Base-by-base conservation (phyloP, 2,797 vertebrate genomes). In the Xiphophorus birchmanni region DNA sequence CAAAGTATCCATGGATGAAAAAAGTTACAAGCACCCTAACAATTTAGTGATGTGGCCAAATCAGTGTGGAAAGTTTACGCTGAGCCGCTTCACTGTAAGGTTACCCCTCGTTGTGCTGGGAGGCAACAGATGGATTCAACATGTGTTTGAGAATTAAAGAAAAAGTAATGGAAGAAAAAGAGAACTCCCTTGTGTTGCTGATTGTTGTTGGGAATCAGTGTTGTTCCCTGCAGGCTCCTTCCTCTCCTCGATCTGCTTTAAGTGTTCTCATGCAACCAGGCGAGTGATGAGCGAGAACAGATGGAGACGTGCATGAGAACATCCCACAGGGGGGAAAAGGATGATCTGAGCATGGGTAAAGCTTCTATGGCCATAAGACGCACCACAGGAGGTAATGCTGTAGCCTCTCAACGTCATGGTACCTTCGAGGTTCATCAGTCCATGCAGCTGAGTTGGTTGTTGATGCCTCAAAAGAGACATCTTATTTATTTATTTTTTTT, bases 241-340 rank as follows among this genome's bases (percentile, higher is more conserved):
- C 89, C 72, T 32, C 72, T 50, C 52, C 18, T 69, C 76, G 21
- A 37, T 45, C 71, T 17, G 67, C 73, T 76, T 26, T 44, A 35
- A 67, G 60, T 67, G 77, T 40, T 73, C 82, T 82, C 74, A 40
- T 75, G 82, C 76, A 83, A 79, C 78, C 79, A 56, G 67, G 78
- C 47, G 74, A 89, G 86, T 72, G 86, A 90, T 80, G 85, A 86
- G 54, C 60, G 77, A 60, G 9, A 13, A 56, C 85, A 91, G 81
- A 89, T 79, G 80, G 82, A 85, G 76, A 47, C 15, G 17, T 87
- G 85, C 67, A 80, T 37, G 37, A 76, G 67, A 79, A 81, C 26
- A 15, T 82, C 44, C 77, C 84, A 42, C 74, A 52, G 80, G 77
- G 60, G 73, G 2, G 2, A 58, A 81, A 0, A 60, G 18, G 32